Base-by-base conservation (phyloP, 2,113 vertebrate species). In the Mormyrus lacerda region DNA sequence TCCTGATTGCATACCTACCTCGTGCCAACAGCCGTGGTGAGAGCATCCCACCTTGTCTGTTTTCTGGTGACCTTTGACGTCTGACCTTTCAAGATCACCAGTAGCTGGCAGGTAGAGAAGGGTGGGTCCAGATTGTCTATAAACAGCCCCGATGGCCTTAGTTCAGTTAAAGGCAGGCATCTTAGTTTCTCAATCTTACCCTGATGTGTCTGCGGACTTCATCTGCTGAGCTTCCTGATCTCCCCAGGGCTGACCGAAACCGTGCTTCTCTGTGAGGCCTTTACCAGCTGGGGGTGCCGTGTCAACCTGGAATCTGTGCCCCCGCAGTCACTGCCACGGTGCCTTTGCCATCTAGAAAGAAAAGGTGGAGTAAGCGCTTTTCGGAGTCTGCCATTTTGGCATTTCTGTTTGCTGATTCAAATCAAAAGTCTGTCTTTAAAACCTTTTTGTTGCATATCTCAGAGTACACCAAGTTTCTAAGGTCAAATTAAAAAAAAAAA, bases 401-500 rank as follows among this genome's bases (percentile, higher is more conserved):
- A 24, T 87, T 90, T 84, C 21, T 15, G 42, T 69, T 89, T 86
- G 84, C 58, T 79, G 44, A 73, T 51, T 51, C 5, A 42, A 35
- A 53, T 79, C 9, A 3, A 15, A 87, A 85, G 51, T 89, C 21
- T 55, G 53, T 89, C 24, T 27, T 50, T 48, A 35, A 24, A 15
- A 44, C 21, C 24, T 45, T 58, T 21, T 61, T n/a, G 21, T 35
- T 48, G 69, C 9, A 89, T 69, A 48, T 44, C 39, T 73, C 31
- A 0, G 50, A 27, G 84, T 87, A 10, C 61, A 53, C 85, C 27
- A 61, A 48, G 85, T 87, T 85, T 89, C 55, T 85, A 24, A 69
- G 45, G 89, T 69, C 84, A 89, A 85, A 85, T 89, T 35, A 35
- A 27, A 69, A 42, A 50, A n/a, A 65, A 76, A 42, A 51, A 65